These are phyloP conservation scores for Papilio dardanus DNA, from an alignment of 1,140 invertebrate species.

Conservation along the genomic window DNA sequence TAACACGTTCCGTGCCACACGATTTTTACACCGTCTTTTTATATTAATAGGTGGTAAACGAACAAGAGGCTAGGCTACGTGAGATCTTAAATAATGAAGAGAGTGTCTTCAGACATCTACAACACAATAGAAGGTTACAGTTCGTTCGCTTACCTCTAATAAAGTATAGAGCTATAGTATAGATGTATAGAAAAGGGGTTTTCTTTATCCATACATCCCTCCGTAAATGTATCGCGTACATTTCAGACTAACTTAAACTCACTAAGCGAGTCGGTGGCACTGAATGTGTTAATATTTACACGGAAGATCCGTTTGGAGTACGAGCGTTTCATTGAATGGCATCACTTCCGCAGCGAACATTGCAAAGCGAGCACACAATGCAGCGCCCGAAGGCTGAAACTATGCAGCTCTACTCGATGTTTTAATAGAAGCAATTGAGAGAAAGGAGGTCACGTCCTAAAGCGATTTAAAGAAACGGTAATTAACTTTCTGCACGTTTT, in stretches of 20 bases:
- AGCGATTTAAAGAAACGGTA: constrained; percentile 9
- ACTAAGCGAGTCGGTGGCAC: background rate
- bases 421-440: constrained; percentile 33
- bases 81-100: background rate
- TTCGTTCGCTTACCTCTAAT: background rate
- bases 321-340: constrained; percentile 30
- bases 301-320: constrained; percentile 24
- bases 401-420: background rate
- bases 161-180: too few species aligned
- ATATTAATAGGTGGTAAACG: background rate
- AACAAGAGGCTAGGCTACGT: background rate
- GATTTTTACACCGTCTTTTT: background rate
- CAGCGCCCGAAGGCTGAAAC: constrained; percentile 15
- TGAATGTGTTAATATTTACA: constrained; percentile 16
- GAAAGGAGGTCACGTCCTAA: constrained; percentile 27
- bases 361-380: background rate
- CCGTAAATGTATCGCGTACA: background rate
- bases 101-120: background rate
- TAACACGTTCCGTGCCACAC: background rate
- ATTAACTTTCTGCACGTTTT: constrained; percentile 1
- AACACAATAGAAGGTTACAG: too few species aligned
- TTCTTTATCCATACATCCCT: too few species aligned
- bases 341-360: constrained; percentile 44
- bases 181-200: background rate
- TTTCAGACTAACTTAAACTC: background rate